These are phyloP conservation scores for Battus philenor DNA, from an alignment of 1,140 invertebrate species.

Conservation along the genomic window DNA sequence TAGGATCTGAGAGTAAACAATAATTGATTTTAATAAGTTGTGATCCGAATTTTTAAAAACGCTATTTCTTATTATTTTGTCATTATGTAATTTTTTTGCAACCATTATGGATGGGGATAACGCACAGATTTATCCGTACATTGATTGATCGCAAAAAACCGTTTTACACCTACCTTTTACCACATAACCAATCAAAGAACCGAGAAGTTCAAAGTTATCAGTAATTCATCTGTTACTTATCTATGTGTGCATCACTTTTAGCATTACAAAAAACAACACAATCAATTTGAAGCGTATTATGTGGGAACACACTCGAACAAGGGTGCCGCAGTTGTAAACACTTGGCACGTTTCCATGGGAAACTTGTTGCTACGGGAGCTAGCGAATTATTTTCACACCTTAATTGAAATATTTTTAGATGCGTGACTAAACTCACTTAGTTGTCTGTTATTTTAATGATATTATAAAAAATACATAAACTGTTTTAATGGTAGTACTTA, in stretches of 20 bases:
- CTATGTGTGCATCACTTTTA: background rate
- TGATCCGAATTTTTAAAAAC: too few relatives aligned
- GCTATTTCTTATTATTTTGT: too few relatives aligned
- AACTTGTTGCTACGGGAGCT: slow-evolving; percentile 21
- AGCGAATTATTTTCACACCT: slow-evolving; percentile 44
- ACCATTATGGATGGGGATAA: too few relatives aligned
- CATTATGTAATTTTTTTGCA: too few relatives aligned
- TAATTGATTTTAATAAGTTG: too few relatives aligned
- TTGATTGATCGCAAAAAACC: background rate
- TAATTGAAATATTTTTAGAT: slow-evolving; percentile 51
- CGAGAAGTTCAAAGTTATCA: too few relatives aligned
- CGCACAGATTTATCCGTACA: background rate
- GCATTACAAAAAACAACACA: background rate
- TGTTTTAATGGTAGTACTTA: background rate
- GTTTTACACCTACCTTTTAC: background rate
- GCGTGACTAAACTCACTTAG: slow-evolving; percentile 43
- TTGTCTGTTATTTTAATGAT: background rate
- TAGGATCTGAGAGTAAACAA: too few relatives aligned
- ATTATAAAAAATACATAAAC: background rate
- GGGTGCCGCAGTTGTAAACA: slow-evolving; percentile 40
- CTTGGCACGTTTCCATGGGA: slow-evolving; percentile 67
- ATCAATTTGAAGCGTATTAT: slow-evolving; percentile 21
- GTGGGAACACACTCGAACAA: slow-evolving; percentile 45
- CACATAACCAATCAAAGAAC: too few relatives aligned
- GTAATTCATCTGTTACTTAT: background rate